Evolutionary conservation across 2,113 vertebrate species (phyloP).

Genomic region (Archocentrus centrarchus): DNA sequence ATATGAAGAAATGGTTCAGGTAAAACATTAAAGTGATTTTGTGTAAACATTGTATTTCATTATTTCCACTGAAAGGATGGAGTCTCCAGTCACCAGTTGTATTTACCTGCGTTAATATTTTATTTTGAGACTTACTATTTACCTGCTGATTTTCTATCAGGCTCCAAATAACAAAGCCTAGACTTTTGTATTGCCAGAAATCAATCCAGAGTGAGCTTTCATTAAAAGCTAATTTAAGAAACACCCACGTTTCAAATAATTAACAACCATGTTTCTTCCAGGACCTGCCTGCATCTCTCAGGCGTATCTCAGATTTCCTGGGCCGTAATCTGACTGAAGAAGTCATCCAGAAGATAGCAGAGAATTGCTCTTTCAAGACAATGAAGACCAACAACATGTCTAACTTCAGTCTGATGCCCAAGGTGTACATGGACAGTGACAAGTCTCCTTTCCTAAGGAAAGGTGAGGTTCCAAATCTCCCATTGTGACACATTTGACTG

Average conservation of each 20-base stretch:
- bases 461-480: conserved; percentile 61
- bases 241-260: not conserved
- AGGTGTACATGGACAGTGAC: conserved; percentile 50
- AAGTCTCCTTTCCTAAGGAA: conserved; percentile 79
- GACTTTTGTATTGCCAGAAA: not conserved
- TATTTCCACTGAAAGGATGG: not conserved
- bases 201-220: not conserved
- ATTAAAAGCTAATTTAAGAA: not conserved
- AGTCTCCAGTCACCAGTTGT: not conserved
- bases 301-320: conserved; percentile 77
- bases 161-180: not conserved
- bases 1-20: conserved; percentile 82
- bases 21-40: conserved; percentile 23
- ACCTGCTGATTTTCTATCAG: too few species aligned
- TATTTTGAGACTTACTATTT: too few species aligned
- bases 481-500: not conserved
- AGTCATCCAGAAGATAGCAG: conserved; percentile 68
- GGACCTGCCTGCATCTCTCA: conserved; percentile 75
- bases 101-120: not conserved
- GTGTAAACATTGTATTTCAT: not conserved
- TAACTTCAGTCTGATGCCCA: conserved; percentile 74
- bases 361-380: conserved; percentile 75
- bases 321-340: conserved; percentile 68
- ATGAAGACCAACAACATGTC: conserved; percentile 84
- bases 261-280: conserved; percentile 40